Evolutionary conservation across 2,113 vertebrate genomes (phyloP).

Genomic region (Ammodytes dubius): DNA sequence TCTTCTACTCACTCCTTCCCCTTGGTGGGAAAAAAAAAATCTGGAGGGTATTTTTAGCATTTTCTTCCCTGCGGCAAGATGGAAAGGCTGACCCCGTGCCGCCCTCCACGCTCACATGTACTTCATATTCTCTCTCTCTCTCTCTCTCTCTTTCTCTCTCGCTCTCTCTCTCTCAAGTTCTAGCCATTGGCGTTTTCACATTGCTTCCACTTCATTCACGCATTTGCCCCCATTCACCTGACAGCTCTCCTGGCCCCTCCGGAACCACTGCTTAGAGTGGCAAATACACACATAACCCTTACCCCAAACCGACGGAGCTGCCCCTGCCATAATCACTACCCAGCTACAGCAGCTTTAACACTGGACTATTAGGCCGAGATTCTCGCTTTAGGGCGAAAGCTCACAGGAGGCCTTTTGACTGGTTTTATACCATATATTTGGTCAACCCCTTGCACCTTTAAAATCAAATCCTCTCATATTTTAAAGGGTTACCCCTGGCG

Average conservation of each 20-base stretch:
- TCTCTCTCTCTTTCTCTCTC: conserved; percentile 32
- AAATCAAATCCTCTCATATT: conserved; percentile 41
- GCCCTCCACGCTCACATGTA: conserved; percentile 64
- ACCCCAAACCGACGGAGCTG: not conserved
- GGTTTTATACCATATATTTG: conserved; percentile 22
- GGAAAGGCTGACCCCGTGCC: conserved; percentile 74
- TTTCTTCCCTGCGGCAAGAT: conserved; percentile 71
- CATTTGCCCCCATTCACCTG: conserved; percentile 55
- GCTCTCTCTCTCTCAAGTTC: conserved; percentile 23
- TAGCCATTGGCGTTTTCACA: conserved; percentile 50
- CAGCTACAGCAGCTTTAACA: conserved; percentile 35
- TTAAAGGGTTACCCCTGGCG: no score
- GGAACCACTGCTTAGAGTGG: conserved; percentile 60
- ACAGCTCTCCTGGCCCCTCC: conserved; percentile 59
- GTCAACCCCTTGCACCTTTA: conserved; percentile 6
- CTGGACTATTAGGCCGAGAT: conserved; percentile 11
- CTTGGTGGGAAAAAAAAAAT: conserved; percentile 67
- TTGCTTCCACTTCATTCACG: conserved; percentile 70
- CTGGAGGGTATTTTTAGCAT: conserved; percentile 81
- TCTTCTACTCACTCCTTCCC: conserved; percentile 36
- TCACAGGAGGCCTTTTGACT: conserved; percentile 33
- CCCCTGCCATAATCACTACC: conserved; percentile 34
- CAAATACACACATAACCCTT: conserved; percentile 49
- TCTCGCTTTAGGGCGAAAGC: conserved; percentile 41
- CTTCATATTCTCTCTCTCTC: conserved; percentile 59